These are phyloP conservation scores for Automeris io DNA, from an alignment of 2,888 invertebrate genomes.

Conservation along the genomic window DNA sequence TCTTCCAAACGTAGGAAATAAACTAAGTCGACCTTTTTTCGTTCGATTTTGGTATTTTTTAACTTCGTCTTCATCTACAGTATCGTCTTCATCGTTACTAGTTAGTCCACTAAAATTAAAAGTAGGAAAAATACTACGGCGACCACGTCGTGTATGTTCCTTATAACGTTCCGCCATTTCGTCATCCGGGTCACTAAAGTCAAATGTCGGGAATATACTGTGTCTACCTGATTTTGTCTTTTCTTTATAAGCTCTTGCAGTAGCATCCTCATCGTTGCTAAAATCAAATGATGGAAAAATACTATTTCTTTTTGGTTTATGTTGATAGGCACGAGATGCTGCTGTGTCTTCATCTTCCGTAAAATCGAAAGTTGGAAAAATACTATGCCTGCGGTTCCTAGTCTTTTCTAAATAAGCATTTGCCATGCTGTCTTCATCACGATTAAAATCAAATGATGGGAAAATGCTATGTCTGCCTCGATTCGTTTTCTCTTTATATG, in stretches of 20 bases:
- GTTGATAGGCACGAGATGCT: conserved; percentile 39
- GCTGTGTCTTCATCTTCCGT: conserved; percentile 58
- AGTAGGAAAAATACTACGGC: conserved; percentile 62
- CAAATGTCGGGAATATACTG: conserved; percentile 63
- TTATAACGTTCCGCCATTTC: conserved; percentile 46
- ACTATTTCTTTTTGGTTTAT: conserved; percentile 54
- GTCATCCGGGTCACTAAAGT: conserved; percentile 59
- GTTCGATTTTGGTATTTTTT: conserved; percentile 60
- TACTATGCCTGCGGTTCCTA: conserved; percentile 50
- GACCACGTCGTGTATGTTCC: conserved; percentile 54
- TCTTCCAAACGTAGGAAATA: conserved; percentile 63
- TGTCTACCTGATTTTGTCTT: conserved; percentile 53
- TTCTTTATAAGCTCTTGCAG: conserved; percentile 48
- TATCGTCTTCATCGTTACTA: conserved; percentile 53
- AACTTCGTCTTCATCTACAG: conserved; percentile 61
- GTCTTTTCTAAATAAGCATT: conserved; percentile 48
- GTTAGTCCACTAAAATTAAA: conserved; percentile 55
- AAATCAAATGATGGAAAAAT: conserved; percentile 62
- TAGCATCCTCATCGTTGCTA: conserved; percentile 45
- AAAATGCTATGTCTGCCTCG: conserved; percentile 57
- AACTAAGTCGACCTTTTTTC: conserved; percentile 56
- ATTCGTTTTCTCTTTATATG: conserved; percentile 58
- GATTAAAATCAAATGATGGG: conserved; percentile 56
- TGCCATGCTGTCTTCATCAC: conserved; percentile 41
- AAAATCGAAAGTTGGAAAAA: conserved; percentile 61